Percentiles rank a stretch among this genome's conserved stretches.
These are phyloP conservation scores for Heliconius ethilla DNA, from an alignment of 2,888 invertebrate genomes.

Conservation along the genomic window DNA sequence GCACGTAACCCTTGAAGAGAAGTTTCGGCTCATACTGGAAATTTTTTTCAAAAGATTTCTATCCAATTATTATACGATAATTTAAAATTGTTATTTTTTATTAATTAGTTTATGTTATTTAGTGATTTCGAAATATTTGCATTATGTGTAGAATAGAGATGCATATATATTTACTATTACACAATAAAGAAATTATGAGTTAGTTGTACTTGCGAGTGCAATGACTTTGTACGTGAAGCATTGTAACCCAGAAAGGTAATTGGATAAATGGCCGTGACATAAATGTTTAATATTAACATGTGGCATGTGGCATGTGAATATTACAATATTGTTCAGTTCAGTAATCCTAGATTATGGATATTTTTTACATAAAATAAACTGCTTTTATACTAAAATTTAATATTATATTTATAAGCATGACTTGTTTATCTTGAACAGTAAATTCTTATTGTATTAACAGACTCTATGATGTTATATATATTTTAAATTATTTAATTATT, in stretches of 20 bases:
- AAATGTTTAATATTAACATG: constrained; percentile 28
- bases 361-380: background rate
- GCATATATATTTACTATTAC: background rate
- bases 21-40: too few species aligned
- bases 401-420: background rate
- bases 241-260: constrained; percentile 36
- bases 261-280: constrained; percentile 37
- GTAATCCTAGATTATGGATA: background rate
- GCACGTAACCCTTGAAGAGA: too few species aligned
- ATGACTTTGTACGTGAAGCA: constrained; percentile 30
- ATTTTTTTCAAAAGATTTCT: too few species aligned
- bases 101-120: too few species aligned
- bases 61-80: too few species aligned
- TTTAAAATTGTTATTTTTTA: too few species aligned
- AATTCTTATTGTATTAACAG: too few species aligned
- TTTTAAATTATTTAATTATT: too few species aligned
- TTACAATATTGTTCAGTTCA: background rate
- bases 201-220: constrained; percentile 25
- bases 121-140: background rate
- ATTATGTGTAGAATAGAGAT: background rate
- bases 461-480: too few species aligned
- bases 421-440: too few species aligned
- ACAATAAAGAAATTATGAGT: constrained; percentile 10
- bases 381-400: background rate
- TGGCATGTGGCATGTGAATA: constrained; percentile 12